phyloP scores from a whole-genome alignment of 2,113 vertebrate genomes.

The Trichechus manatus region DNA sequence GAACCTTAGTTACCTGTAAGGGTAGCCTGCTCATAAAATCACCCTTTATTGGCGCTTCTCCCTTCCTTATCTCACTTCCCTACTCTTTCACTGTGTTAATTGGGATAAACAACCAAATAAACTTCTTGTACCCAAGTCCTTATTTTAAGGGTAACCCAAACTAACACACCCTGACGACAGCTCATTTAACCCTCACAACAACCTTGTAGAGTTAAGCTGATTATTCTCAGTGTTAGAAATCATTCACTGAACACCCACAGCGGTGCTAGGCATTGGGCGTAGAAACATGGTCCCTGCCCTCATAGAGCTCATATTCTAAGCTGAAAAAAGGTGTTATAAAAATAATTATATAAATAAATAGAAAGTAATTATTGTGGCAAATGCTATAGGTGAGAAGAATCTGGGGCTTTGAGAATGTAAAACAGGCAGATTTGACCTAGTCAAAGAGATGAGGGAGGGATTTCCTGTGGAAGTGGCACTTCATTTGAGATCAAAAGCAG shows the following conservation, averaged over 20 bases:
- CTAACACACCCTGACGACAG: background rate
- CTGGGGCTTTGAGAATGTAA: background rate
- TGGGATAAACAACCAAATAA: background rate
- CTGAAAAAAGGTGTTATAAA: background rate
- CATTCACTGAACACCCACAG: background rate
- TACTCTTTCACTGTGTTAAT: background rate
- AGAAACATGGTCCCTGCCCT: background rate
- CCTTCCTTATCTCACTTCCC: background rate
- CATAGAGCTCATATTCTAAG: background rate
- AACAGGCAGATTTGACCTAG: background rate
- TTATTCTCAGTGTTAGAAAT: background rate
- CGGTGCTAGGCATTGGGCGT: background rate
- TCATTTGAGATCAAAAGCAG: background rate
- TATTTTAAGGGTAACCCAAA: background rate
- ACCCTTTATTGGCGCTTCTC: background rate
- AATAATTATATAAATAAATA: conserved; percentile 13
- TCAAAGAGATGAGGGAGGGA: background rate
- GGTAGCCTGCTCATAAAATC: background rate
- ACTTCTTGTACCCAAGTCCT: background rate
- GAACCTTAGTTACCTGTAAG: background rate
- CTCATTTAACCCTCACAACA: background rate
- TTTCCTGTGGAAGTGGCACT: background rate
- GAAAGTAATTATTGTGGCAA: background rate
- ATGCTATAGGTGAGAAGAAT: background rate
- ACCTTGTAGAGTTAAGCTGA: background rate